A percentile compares a stretch with the other conserved stretches of the same genome.
These are phyloP conservation scores for Patagioenas fasciata DNA, from an alignment of 2,113 vertebrate species.

Conservation along the genomic window DNA sequence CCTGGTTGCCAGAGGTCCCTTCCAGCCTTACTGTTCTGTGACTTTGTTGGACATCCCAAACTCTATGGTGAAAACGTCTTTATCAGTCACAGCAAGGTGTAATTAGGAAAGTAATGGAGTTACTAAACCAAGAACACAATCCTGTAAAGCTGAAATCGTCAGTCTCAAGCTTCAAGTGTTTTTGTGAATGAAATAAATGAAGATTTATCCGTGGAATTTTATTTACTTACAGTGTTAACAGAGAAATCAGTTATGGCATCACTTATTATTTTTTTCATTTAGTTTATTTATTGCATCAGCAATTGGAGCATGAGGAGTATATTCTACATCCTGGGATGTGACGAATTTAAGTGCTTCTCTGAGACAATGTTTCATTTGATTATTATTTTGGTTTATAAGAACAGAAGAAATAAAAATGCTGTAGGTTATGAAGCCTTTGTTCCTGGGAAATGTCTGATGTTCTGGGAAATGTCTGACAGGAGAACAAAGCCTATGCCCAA, in stretches of 20 bases:
- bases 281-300: conserved; percentile 43
- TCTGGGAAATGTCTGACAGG: not conserved
- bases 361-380: conserved; percentile 14
- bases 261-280: conserved; percentile 18
- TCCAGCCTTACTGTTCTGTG: not conserved
- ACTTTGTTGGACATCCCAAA: not conserved
- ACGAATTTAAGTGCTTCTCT: conserved; percentile 9
- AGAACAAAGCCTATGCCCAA: conserved; percentile 38
- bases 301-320: conserved; percentile 14
- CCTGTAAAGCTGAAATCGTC: not conserved
- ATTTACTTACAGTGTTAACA: not conserved
- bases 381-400: conserved; percentile 34
- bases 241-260: not conserved
- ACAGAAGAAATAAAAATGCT: not conserved
- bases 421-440: conserved; percentile 35
- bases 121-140: not conserved
- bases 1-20: not conserved
- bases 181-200: conserved; percentile 10
- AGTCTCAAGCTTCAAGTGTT: not conserved
- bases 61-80: not conserved
- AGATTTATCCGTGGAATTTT: conserved; percentile 5
- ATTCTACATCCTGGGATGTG: not conserved
- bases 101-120: conserved; percentile 7
- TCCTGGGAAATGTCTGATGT: not conserved
- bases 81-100: conserved; percentile 4